Evolutionary conservation across 2,113 vertebrate species (phyloP).

Genomic region (Fukomys damarensis): DNA sequence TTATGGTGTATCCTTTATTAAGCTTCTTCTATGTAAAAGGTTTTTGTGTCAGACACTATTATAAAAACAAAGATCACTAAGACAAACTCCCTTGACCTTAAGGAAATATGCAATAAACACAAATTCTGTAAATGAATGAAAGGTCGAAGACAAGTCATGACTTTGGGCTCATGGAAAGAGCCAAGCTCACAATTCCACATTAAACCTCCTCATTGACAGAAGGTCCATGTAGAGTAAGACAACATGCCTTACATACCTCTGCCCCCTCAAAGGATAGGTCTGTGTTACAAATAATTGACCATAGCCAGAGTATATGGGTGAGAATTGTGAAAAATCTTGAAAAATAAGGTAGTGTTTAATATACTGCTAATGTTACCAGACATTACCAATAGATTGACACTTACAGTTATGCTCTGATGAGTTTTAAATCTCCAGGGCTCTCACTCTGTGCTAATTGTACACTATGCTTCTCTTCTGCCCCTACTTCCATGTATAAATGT

Average conservation of each 20-base stretch:
- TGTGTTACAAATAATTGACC: neutral
- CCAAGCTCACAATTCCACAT: neutral
- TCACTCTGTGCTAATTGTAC: neutral
- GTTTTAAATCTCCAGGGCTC: neutral
- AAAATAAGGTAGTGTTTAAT: neutral
- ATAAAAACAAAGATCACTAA: neutral
- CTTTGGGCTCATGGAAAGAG: neutral
- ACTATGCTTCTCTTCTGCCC: neutral
- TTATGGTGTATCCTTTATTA: neutral
- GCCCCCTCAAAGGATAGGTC: neutral
- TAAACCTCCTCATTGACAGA: neutral
- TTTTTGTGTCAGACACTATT: neutral
- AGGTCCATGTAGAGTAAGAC: neutral
- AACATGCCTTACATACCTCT: neutral
- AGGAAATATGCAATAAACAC: neutral
- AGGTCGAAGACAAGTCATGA: neutral
- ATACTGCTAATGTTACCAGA: neutral
- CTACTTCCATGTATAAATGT: neutral
- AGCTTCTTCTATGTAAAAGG: neutral
- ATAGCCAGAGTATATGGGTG: neutral
- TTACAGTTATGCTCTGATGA: neutral
- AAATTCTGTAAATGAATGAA: constrained; percentile 7
- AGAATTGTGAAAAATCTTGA: neutral
- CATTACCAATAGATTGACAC: neutral
- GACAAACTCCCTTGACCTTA: neutral